Conservation (phyloP, 2,888 invertebrate species). For the Neoascia interrupta region DNA sequence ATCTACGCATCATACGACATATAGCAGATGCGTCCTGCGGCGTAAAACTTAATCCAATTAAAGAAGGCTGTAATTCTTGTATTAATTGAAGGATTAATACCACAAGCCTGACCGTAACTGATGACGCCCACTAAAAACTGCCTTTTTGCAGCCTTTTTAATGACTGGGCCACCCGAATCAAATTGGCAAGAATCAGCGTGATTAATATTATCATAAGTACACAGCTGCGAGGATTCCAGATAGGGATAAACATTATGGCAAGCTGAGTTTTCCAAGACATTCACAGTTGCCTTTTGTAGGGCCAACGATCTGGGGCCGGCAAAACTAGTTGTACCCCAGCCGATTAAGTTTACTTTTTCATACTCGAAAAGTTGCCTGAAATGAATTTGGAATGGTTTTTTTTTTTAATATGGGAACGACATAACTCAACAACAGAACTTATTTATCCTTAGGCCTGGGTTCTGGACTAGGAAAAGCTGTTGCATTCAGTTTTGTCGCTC, state of each 20-base stretch:
- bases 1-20: slow-evolving; percentile 51
- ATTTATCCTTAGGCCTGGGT: too few relatives aligned
- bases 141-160: slow-evolving; percentile 78
- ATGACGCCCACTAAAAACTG: slow-evolving; percentile 81
- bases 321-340: slow-evolving; percentile 82
- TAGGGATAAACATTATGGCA: slow-evolving; percentile 9
- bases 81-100: slow-evolving; percentile 80
- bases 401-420: too few relatives aligned
- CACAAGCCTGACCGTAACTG: slow-evolving; percentile 81
- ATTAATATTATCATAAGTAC: slow-evolving; percentile 77
- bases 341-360: slow-evolving; percentile 73
- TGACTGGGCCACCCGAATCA: slow-evolving; percentile 82
- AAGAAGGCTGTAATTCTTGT: slow-evolving; percentile 81
- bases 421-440: too few relatives aligned
- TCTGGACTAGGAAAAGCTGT: too few relatives aligned
- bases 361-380: too few relatives aligned
- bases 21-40: slow-evolving; percentile 8
- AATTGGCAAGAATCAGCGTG: slow-evolving; percentile 81
- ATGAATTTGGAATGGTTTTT: too few relatives aligned
- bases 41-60: slow-evolving; percentile 80
- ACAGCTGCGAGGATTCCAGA: slow-evolving; percentile 73
- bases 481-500: too few relatives aligned
- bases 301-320: slow-evolving; percentile 80
- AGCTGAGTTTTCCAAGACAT: slow-evolving; percentile 19
- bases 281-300: slow-evolving; percentile 79